phyloP scores from a whole-genome alignment of 2,888 invertebrate species.

The Deilephila porcellus region DNA sequence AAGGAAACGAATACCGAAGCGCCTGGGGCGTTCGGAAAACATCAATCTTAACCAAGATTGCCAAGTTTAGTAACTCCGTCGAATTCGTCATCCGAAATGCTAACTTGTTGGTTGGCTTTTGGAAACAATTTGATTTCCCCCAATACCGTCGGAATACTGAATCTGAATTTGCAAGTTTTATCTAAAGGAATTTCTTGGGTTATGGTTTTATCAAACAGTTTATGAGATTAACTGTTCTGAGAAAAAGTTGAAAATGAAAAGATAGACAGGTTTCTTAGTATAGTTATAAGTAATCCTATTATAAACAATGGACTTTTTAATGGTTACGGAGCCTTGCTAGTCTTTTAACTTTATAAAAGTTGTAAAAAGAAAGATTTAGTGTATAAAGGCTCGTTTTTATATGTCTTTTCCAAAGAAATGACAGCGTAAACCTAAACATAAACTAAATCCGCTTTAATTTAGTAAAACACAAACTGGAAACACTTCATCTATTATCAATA shows the following conservation, averaged over 20 bases:
- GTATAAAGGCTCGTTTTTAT: neutral
- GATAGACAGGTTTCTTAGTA: conserved; percentile 14
- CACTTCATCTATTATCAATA: too few species aligned
- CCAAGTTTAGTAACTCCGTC: conserved; percentile 54
- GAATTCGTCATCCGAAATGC: conserved; percentile 49
- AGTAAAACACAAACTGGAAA: neutral
- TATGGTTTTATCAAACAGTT: conserved; percentile 18
- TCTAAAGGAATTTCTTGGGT: conserved; percentile 4
- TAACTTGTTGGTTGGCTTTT: conserved; percentile 51
- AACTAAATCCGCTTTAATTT: neutral
- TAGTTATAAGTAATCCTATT: conserved; percentile 15
- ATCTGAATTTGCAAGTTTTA: conserved; percentile 40
- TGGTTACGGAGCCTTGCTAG: neutral
- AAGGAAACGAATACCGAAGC: conserved; percentile 36
- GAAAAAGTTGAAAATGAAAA: conserved; percentile 10
- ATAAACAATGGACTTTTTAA: conserved; percentile 24
- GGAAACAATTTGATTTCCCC: conserved; percentile 58
- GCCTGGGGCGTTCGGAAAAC: conserved; percentile 50
- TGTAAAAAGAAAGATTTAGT: neutral
- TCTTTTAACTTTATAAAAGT: conserved; percentile 14
- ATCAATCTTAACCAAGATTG: conserved; percentile 54
- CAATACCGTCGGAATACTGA: conserved; percentile 52
- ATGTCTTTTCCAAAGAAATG: neutral
- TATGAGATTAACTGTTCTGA: conserved; percentile 17
- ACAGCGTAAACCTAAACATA: neutral